Base-by-base conservation (phyloP, 1,140 invertebrate genomes). In the Leptinotarsa defecta region DNA sequence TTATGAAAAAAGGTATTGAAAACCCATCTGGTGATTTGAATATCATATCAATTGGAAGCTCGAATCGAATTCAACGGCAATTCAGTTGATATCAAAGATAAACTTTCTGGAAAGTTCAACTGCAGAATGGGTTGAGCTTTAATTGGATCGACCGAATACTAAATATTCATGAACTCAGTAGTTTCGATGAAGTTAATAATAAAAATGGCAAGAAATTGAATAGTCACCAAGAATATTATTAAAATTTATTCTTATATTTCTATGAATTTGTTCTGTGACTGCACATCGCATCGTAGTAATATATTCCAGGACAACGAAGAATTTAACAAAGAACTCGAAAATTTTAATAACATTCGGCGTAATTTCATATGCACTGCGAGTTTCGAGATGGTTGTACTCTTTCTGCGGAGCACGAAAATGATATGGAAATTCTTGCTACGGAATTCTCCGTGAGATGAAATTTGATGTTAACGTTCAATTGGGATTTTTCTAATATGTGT, bases 311-410 rank as follows among this genome's bases (percentile, higher is more conserved):
- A 57, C 52, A 17, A 3, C 1, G 52, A 57, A 19, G 52, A 57
- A 17, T 57, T 57, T 57, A 17, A 57, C 52, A 57, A 19, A 57
- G 52, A 19, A 57, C n/a, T 19, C 52, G n/a, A 57, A 57, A 57
- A 57, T 57, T 57, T 57, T 57, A 57, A 57, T 57, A 57, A 57
- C 52, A 57, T 57, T 19, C 34, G 34, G 52, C 52, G 52, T 19
- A 57, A 57, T 57, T 57, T 19, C 52, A 19, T 57, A 57, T 57
- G 52, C 52, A 15, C 52, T 57, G 52, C n/a, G 52, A 15, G 52
- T 57, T 57, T 15, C 17, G 52, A 5, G 17, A 57, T 15, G 52
- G 52, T 57, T 57, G 52, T 57, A 19, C 52, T 17, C n/a, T 57
- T 17, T n/a, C n/a, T 57, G 52, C 52, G 15, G n/a, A 57, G 52